Conservation (phyloP, 2,888 invertebrate species). For the Hetaerina titia region DNA sequence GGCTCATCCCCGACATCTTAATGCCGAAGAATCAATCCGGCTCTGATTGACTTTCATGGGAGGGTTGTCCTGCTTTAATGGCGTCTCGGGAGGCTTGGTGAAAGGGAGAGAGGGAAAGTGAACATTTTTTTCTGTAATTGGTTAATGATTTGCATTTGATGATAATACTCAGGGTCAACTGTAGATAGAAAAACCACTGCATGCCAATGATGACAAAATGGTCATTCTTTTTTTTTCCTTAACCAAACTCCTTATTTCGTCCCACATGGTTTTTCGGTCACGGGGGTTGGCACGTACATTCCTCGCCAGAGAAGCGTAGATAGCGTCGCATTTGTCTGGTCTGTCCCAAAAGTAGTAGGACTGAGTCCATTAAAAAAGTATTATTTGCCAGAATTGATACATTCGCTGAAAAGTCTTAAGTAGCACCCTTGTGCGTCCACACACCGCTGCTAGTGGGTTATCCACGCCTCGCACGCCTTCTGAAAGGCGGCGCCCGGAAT, state of each 20-base stretch:
- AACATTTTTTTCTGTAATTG: neutral
- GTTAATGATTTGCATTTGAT: conserved; percentile 19
- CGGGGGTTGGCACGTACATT: neutral
- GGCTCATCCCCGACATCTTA: neutral
- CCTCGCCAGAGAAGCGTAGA: neutral
- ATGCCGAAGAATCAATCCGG: neutral
- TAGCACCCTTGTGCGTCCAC: too few relatives aligned
- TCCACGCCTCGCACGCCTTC: too few relatives aligned
- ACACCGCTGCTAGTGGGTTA: too few relatives aligned
- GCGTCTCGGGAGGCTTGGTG: neutral
- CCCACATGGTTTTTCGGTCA: neutral
- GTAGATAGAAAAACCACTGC: neutral
- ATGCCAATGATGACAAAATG: neutral
- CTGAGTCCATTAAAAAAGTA: too few relatives aligned
- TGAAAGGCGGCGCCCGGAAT: too few relatives aligned
- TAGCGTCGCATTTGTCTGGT: neutral
- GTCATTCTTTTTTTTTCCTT: neutral
- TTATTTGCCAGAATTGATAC: too few relatives aligned
- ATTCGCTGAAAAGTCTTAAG: too few relatives aligned
- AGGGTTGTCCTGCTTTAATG: neutral
- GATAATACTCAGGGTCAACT: neutral
- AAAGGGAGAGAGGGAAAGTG: neutral
- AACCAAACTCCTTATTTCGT: neutral
- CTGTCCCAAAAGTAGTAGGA: too few relatives aligned
- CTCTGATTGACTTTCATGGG: conserved; percentile 39